phyloP scores from a whole-genome alignment of 2,888 invertebrate genomes.

The Lasioglossum vierecki region DNA sequence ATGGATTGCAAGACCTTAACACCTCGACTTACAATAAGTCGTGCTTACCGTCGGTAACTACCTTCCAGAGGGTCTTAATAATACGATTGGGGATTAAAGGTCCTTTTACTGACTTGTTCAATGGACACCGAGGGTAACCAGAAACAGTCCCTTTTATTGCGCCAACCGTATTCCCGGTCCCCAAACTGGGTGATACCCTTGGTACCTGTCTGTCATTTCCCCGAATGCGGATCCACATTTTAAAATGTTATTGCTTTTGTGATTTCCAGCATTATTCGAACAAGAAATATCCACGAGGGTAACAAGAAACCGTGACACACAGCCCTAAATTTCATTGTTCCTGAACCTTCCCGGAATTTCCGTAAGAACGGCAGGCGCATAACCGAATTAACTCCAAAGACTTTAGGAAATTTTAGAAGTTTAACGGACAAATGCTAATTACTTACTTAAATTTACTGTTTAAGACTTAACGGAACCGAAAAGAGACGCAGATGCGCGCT shows the following conservation, averaged over 20 bases:
- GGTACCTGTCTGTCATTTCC: background rate
- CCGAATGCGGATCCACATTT: background rate
- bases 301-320: background rate
- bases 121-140: background rate
- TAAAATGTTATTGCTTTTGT: background rate
- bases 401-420: constrained; percentile 37
- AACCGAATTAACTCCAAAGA: background rate
- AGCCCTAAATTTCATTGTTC: background rate
- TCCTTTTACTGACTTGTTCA: constrained; percentile 46
- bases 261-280: no score
- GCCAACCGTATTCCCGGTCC: constrained; percentile 14
- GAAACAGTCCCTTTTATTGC: constrained; percentile 52
- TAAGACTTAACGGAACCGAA: constrained; percentile 33
- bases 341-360: background rate
- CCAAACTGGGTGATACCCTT: no score
- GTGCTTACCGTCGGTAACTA: background rate
- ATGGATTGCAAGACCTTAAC: background rate
- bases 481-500: constrained; percentile 40
- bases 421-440: constrained; percentile 46
- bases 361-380: background rate
- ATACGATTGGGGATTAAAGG: constrained; percentile 43
- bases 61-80: constrained; percentile 35
- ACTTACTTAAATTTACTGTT: constrained; percentile 46
- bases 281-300: no score
- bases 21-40: no score